Evolutionary conservation across 2,888 invertebrate species (phyloP).

Genomic region (Nemapogon koenigi): DNA sequence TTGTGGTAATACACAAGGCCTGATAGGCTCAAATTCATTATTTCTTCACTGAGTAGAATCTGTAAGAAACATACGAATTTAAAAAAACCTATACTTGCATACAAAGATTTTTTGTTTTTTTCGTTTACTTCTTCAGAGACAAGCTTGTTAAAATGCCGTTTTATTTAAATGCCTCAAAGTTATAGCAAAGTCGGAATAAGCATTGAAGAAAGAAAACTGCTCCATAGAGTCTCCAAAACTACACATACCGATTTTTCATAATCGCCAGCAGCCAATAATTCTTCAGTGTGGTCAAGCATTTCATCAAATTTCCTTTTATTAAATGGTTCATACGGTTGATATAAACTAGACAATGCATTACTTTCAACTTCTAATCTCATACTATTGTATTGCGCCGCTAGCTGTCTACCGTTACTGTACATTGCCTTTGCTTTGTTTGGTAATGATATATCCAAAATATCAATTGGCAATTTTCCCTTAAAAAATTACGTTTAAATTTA

Average conservation of each 20-base stretch:
- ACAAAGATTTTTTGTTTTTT: no score
- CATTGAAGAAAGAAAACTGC: no score
- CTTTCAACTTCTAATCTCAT: constrained; percentile 69
- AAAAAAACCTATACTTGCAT: no score
- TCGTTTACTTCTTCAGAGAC: no score
- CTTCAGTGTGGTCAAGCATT: constrained; percentile 37
- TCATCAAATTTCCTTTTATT: constrained; percentile 42
- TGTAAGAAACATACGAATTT: constrained; percentile 25
- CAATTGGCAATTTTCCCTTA: constrained; percentile 72
- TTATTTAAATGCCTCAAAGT: no score
- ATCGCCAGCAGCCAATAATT: constrained; percentile 31
- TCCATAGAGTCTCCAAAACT: no score
- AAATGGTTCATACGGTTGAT: constrained; percentile 49
- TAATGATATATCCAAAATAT: constrained; percentile 64
- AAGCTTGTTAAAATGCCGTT: no score
- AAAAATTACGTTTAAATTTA: background rate
- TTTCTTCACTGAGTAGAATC: constrained; percentile 54
- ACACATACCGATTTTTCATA: constrained; percentile 44
- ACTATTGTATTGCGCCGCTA: constrained; percentile 73
- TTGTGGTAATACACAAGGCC: constrained; percentile 86
- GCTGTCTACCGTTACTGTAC: constrained; percentile 78
- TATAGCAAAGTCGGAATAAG: no score
- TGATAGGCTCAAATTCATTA: constrained; percentile 69
- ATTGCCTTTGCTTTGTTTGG: constrained; percentile 70
- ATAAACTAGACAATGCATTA: constrained; percentile 50